Percentiles rank a stretch among this genome's conserved stretches.
These are phyloP conservation scores for Labeo calbasu DNA, from an alignment of 2,797 vertebrate genomes.

Conservation along the genomic window DNA sequence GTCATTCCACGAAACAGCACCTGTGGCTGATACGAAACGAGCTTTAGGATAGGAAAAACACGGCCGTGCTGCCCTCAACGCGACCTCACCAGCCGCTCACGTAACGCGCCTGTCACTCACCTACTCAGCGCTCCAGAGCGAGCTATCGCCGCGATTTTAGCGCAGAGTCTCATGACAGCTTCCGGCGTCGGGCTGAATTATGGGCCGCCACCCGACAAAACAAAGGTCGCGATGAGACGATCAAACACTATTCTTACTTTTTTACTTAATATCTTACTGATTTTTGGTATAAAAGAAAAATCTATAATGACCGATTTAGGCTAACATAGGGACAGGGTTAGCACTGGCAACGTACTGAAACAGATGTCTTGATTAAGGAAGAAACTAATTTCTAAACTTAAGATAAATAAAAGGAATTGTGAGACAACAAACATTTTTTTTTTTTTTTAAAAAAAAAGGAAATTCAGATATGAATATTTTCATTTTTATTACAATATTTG, in stretches of 20 bases:
- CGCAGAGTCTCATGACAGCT: slow-evolving; percentile 15
- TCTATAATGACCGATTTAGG: not conserved
- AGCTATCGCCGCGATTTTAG: slow-evolving; percentile 15
- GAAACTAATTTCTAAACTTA: too few relatives aligned
- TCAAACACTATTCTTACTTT: not conserved
- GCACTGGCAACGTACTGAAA: too few relatives aligned
- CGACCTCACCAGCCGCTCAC: slow-evolving; percentile 30
- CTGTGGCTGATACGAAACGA: not conserved
- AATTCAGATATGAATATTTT: too few relatives aligned
- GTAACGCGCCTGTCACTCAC: slow-evolving; percentile 27
- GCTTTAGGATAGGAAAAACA: slow-evolving; percentile 6
- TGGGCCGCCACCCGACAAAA: slow-evolving; percentile 25
- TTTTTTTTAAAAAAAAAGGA: too few relatives aligned
- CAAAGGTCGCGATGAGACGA: not conserved
- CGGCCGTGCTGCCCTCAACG: slow-evolving; percentile 11
- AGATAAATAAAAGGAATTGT: too few relatives aligned
- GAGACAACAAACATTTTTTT: too few relatives aligned
- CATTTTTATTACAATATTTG: too few relatives aligned
- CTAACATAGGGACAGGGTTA: too few relatives aligned
- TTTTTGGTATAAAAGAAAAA: too few relatives aligned
- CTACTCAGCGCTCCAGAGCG: slow-evolving; percentile 21
- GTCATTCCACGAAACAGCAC: slow-evolving; percentile 28
- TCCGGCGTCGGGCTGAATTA: slow-evolving; percentile 40
- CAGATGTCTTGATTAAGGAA: too few relatives aligned
- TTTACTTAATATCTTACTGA: too few relatives aligned